Conservation (phyloP, 23 tunicate genomes). For the Corella eumyota region DNA sequence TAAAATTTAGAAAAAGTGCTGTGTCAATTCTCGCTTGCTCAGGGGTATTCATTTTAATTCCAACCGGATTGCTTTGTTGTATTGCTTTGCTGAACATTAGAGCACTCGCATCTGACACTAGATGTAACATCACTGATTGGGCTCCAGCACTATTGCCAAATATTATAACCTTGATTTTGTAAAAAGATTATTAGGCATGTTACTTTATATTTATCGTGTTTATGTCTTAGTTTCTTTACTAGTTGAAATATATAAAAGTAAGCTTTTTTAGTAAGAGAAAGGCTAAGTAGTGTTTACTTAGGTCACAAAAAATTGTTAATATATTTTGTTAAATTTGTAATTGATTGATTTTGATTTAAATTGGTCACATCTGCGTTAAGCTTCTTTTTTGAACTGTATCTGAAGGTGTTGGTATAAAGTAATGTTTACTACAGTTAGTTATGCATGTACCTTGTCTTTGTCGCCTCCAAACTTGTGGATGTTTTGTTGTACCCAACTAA, state of each 20-base stretch:
- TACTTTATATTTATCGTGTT: too few relatives aligned
- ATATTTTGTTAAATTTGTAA: too few relatives aligned
- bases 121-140: slow-evolving; percentile 57
- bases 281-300: too few relatives aligned
- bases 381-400: too few relatives aligned
- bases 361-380: too few relatives aligned
- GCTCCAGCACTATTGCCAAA: slow-evolving; percentile 80
- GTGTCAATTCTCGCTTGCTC: too few relatives aligned
- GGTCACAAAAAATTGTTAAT: too few relatives aligned
- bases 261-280: not conserved
- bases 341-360: too few relatives aligned
- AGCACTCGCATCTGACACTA: slow-evolving; percentile 51
- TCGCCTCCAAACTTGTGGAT: slow-evolving; percentile 44
- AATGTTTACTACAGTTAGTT: too few relatives aligned
- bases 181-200: not conserved
- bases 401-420: too few relatives aligned
- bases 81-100: slow-evolving; percentile 51
- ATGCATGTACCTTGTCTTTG: slow-evolving; percentile 8
- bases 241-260: not conserved
- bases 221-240: not conserved
- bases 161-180: slow-evolving; percentile 53
- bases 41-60: slow-evolving; percentile 33
- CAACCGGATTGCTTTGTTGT: slow-evolving; percentile 56
- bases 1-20: too few relatives aligned
- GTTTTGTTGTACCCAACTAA: slow-evolving; percentile 41